These are phyloP conservation scores for Orientallactaga bullata DNA, from an alignment of 2,113 vertebrate species.

Conservation along the genomic window DNA sequence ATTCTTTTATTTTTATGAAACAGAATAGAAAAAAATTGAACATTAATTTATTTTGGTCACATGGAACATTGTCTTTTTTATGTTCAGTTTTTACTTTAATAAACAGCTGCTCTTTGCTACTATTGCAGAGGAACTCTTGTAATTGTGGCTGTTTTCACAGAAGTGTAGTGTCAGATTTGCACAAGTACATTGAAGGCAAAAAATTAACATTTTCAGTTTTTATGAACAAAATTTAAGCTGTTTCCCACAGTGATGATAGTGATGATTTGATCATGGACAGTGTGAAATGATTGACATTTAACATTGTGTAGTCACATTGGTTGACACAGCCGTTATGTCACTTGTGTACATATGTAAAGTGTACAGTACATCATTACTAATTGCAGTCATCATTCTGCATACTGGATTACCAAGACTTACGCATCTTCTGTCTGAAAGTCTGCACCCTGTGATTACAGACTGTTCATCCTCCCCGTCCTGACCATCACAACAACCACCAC, in stretches of 20 bases:
- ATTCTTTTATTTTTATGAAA: slow-evolving; percentile 30
- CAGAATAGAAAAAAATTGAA: slow-evolving; percentile 49
- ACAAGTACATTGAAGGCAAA: neutral
- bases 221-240: neutral
- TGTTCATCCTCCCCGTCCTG: neutral
- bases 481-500: no score
- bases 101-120: slow-evolving; percentile 48
- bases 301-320: neutral
- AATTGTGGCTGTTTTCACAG: slow-evolving; percentile 14
- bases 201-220: neutral
- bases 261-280: neutral
- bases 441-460: neutral
- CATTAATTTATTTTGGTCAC: slow-evolving; percentile 60
- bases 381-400: neutral
- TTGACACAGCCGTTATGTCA: neutral
- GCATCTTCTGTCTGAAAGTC: neutral
- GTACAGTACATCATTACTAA: neutral
- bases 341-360: neutral
- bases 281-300: neutral
- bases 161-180: neutral
- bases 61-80: slow-evolving; percentile 36
- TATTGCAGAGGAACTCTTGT: slow-evolving; percentile 24
- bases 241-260: neutral
- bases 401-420: neutral
- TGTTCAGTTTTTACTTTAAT: slow-evolving; percentile 23